Evolutionary conservation across 2,797 vertebrate species (phyloP), one percentile per base, ranked within the genome.

Genomic region (Poecile montanus): DNA sequence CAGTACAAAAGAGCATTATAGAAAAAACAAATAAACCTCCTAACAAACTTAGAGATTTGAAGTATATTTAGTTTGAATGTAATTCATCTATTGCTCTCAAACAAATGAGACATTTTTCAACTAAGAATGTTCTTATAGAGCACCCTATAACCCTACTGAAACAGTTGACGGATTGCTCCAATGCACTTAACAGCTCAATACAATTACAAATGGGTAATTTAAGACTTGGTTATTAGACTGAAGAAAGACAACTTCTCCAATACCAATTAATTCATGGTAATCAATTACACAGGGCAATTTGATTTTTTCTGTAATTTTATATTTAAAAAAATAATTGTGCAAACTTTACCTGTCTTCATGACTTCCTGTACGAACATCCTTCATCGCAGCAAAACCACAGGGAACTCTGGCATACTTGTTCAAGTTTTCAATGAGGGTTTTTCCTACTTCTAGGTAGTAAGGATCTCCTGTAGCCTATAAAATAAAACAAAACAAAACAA

Each of bases 351-450:
- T 99, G 97, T 99, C 99, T 95, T 99, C 99, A 8, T 99, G 99
- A 94, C 99, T 99, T 84, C 99, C 99, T 3, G 99, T 99, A 29
- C 99, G 99, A 56, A 99, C 99, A 42, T 99, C 99, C 97, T 99
- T 99, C 99, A 99, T 99, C 34, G 99, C 99, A 91, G 99, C 99
- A 65, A 99, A 99, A 75, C 99, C 99, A 11, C 99, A 99, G 63
- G 99, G 99, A 73, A 99, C 99, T n/a, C 99, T 98, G 36, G 99
- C 99, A 36, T 98, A 99, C 78, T 99, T 99, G 96, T 99, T 99
- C 95, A 99, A 98, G 98, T 99, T 99, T 93, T 99, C 99, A 97
- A 99, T 98, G 88, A 99, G 98, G 7, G 99, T 99, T 97, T 99
- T 99, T 61, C 99, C 99, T 85, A 98, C 99, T 97, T 99, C 99